Conservation (phyloP, 2,888 invertebrate genomes). For the Drosophila infuscata region DNA sequence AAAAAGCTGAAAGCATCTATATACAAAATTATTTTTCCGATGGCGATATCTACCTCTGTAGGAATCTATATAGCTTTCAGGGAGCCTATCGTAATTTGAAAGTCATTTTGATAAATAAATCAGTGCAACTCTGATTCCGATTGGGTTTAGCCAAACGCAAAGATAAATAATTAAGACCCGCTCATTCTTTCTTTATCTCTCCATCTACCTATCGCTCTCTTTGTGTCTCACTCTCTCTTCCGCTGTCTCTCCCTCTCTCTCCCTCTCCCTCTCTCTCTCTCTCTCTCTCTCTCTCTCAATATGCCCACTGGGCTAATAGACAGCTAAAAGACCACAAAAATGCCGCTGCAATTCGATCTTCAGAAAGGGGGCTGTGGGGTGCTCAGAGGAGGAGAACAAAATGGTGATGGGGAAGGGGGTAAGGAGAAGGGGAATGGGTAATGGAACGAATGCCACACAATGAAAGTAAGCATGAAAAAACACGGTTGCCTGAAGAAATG, state of each 20-base stretch:
- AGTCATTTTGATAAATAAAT: not conserved
- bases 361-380: not conserved
- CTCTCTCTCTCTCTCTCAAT: not conserved
- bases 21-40: too few relatives aligned
- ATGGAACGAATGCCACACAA: constrained; percentile 39
- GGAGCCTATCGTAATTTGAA: not conserved
- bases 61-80: not conserved
- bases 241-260: not conserved
- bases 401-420: not conserved
- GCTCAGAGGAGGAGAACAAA: not conserved
- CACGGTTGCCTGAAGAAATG: constrained; percentile 50
- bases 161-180: not conserved
- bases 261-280: not conserved
- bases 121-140: not conserved
- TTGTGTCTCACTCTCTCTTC: not conserved
- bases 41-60: not conserved
- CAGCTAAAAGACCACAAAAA: constrained; percentile 72
- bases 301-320: constrained; percentile 41
- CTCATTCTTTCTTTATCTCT: not conserved
- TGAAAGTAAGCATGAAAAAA: constrained; percentile 58
- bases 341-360: constrained; percentile 34
- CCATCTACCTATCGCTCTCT: not conserved
- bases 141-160: not conserved
- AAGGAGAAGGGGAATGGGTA: not conserved
- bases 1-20: too few relatives aligned